Evolutionary conservation across 2,797 vertebrate species (phyloP).

Genomic region (Nyctalus aviator): DNA sequence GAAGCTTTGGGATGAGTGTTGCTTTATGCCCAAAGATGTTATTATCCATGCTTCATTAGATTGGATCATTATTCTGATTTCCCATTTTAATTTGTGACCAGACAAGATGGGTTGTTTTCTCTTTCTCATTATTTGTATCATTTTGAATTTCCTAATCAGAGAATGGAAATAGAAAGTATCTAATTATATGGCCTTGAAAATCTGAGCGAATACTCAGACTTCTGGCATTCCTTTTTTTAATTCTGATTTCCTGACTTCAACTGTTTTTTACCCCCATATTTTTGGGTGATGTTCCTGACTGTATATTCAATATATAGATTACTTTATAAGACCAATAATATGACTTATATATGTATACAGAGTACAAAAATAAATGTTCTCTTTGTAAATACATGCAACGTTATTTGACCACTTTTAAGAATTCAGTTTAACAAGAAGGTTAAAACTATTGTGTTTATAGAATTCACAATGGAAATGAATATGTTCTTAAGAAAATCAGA

Average conservation of each 20-base stretch:
- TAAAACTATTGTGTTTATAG: conserved; percentile 36
- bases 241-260: conserved; percentile 19
- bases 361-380: conserved; percentile 57
- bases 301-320: not conserved
- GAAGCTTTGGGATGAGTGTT: not conserved
- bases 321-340: conserved; percentile 8
- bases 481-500: conserved; percentile 36
- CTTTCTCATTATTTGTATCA: conserved; percentile 27
- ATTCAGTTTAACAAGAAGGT: not conserved
- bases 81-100: conserved; percentile 33
- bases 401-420: not conserved
- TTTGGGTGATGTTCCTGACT: conserved; percentile 49
- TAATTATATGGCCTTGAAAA: conserved; percentile 28
- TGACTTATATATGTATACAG: not conserved
- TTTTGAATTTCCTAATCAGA: conserved; percentile 54
- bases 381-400: conserved; percentile 7
- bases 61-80: conserved; percentile 42
- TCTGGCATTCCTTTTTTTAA: not conserved
- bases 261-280: not conserved
- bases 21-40: not conserved
- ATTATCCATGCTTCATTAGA: not conserved
- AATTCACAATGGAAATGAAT: conserved; percentile 50
- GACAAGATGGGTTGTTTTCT: not conserved
- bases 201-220: not conserved
- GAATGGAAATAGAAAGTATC: not conserved